Evolutionary conservation across 2,888 invertebrate species (phyloP).

Genomic region (Lepeophtheirus nordmannii): DNA sequence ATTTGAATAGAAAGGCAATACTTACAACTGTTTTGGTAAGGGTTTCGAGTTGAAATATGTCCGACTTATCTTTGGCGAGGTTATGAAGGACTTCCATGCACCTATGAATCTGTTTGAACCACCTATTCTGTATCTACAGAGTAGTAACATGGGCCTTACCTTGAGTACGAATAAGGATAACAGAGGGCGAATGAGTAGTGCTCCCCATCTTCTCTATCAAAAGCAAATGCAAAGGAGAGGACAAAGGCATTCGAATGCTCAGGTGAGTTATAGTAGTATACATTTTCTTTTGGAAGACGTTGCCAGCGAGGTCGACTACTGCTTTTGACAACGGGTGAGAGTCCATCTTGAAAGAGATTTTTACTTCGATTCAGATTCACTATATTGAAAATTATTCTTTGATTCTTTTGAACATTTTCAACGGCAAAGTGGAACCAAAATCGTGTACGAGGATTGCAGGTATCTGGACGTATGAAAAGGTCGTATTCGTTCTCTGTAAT

Average conservation of each 20-base stretch:
- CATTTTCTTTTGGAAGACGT: constrained; percentile 58
- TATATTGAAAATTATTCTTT: constrained; percentile 78
- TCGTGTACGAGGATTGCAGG: constrained; percentile 75
- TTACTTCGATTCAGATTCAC: constrained; percentile 87
- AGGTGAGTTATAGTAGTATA: constrained; percentile 80
- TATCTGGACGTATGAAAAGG: constrained; percentile 85
- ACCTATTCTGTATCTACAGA: no score
- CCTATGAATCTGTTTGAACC: not conserved
- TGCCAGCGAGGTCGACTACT: constrained; percentile 74
- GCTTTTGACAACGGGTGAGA: constrained; percentile 87
- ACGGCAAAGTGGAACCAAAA: constrained; percentile 98
- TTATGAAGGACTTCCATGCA: not conserved
- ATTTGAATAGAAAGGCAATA: not conserved
- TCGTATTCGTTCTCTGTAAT: constrained; percentile 90
- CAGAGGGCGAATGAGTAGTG: constrained; percentile 85
- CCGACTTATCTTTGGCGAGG: not conserved
- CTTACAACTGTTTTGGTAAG: constrained; percentile 42
- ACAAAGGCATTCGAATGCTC: constrained; percentile 71
- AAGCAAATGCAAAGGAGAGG: constrained; percentile 79
- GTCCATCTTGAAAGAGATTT: constrained; percentile 69
- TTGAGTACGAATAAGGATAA: constrained; percentile 87
- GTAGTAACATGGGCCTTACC: constrained; percentile 32
- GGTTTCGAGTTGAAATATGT: constrained; percentile 35
- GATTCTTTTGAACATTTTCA: constrained; percentile 81
- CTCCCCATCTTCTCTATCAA: constrained; percentile 75